Conservation (phyloP, 2,113 vertebrate species). For the Pholis gunnellus region DNA sequence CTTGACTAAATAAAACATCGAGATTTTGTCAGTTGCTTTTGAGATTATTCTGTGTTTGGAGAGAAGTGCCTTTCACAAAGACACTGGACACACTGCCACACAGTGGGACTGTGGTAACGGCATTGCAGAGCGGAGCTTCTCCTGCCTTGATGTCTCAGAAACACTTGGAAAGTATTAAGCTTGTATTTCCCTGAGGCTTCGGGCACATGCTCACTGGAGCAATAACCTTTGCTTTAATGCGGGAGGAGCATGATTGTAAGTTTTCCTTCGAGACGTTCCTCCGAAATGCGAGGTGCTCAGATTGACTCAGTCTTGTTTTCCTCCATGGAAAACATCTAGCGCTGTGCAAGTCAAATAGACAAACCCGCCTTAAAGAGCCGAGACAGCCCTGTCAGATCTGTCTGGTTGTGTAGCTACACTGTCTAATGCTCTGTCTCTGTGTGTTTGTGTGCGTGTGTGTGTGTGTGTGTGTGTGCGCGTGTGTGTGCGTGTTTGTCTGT, state of each 20-base stretch:
- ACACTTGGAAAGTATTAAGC: constrained; percentile 76
- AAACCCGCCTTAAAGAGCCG: constrained; percentile 69
- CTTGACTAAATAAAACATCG: neutral
- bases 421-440: constrained; percentile 72
- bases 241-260: constrained; percentile 77
- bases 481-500: constrained; percentile 68
- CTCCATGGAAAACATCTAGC: constrained; percentile 70
- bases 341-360: constrained; percentile 76
- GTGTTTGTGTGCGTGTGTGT: constrained; percentile 21
- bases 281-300: constrained; percentile 70
- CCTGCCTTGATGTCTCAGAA: constrained; percentile 66
- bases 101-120: constrained; percentile 35
- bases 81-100: constrained; percentile 42
- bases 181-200: constrained; percentile 75
- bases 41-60: constrained; percentile 36
- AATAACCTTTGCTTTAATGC: constrained; percentile 79
- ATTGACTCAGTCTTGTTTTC: constrained; percentile 74
- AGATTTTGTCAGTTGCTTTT: constrained; percentile 26
- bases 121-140: constrained; percentile 59
- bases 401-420: constrained; percentile 66
- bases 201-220: constrained; percentile 75
- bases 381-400: constrained; percentile 80
- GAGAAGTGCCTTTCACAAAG: constrained; percentile 33
- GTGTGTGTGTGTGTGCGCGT: constrained; percentile 50
- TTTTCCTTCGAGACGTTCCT: constrained; percentile 73